Evolutionary conservation across 2,888 invertebrate species (phyloP), one percentile per base, ranked within the genome.

Genomic region (Lithophane leautieri): DNA sequence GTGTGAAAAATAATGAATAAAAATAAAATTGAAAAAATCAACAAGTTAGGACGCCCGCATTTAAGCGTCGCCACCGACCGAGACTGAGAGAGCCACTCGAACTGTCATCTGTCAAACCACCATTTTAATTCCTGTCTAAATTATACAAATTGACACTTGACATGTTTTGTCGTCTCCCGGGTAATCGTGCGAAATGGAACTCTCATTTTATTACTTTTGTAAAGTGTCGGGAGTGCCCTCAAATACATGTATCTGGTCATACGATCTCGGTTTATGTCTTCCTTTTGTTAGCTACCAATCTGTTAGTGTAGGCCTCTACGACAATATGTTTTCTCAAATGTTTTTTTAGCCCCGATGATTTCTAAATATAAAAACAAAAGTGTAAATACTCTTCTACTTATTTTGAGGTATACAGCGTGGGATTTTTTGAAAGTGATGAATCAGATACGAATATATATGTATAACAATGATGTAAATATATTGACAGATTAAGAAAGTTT

Each of bases 81-180:
- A 79, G 75, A 80, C 80, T 54, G 61, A 73, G 80, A 77, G 83
- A 83, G 88, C 88, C 90, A 90, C 91, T 90, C 89, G 86, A 91
- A 92, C 92, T 92, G 94, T 94, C 95, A 94, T 92, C 94, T 94
- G 95, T 95, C 95, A 94, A 88, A 86, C 91, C 90, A 91, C 92
- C 93, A 93, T 95, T 95, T 95, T 95, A 95, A 95, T 94, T 94
- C 90, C 85, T 90, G 87, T 91, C 93, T 92, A 94, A 95, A 95
- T 95, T 95, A 94, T 90, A 93, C 89, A 94, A 95, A 95, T 95
- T 95, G 95, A 95, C 95, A 95, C 89, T 94, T 96, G 95, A 95
- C 94, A 94, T 95, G 93, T 94, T 96, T 94, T 94, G 95, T 95
- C 94, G 93, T 95, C 95, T 95, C 94, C 88, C 86, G 94, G 91